Conservation (phyloP, 2,888 invertebrate species). For the Margaritifera margaritifera region DNA sequence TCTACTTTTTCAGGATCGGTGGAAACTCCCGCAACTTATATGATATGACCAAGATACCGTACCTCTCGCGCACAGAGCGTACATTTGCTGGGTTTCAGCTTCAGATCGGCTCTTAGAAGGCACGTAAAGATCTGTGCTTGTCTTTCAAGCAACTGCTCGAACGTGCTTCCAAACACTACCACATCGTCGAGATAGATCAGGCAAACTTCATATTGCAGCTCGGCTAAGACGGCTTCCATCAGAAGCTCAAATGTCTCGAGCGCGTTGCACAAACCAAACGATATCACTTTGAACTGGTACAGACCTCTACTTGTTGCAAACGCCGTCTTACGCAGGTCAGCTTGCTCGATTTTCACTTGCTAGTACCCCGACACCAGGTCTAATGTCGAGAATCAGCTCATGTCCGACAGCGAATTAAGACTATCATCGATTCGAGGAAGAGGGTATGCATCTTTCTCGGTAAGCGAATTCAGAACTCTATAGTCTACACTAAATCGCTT, state of each 20-base stretch:
- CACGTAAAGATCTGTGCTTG: too few relatives aligned
- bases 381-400: slow-evolving; percentile 30
- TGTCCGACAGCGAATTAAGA: slow-evolving; percentile 13
- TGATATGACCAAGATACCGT: too few relatives aligned
- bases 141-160: too few relatives aligned
- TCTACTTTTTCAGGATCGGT: too few relatives aligned
- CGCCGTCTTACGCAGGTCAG: slow-evolving; percentile 29
- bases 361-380: slow-evolving; percentile 39
- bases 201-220: too few relatives aligned
- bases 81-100: too few relatives aligned
- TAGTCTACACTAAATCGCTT: slow-evolving; percentile 28
- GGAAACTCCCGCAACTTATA: too few relatives aligned
- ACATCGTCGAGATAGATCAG: too few relatives aligned
- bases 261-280: slow-evolving; percentile 43
- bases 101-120: too few relatives aligned
- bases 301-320: slow-evolving; percentile 22
- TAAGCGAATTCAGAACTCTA: slow-evolving; percentile 14
- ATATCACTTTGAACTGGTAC: slow-evolving; percentile 27
- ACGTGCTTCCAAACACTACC: too few relatives aligned
- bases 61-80: too few relatives aligned
- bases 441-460: slow-evolving; percentile 19
- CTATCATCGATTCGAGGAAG: slow-evolving; percentile 22
- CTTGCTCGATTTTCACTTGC: slow-evolving; percentile 27
- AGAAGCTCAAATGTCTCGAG: slow-evolving; percentile 19
- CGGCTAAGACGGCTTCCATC: slow-evolving; percentile 1